Base-by-base conservation (phyloP, 2,888 invertebrate species). In the Phaonia tiefii region DNA sequence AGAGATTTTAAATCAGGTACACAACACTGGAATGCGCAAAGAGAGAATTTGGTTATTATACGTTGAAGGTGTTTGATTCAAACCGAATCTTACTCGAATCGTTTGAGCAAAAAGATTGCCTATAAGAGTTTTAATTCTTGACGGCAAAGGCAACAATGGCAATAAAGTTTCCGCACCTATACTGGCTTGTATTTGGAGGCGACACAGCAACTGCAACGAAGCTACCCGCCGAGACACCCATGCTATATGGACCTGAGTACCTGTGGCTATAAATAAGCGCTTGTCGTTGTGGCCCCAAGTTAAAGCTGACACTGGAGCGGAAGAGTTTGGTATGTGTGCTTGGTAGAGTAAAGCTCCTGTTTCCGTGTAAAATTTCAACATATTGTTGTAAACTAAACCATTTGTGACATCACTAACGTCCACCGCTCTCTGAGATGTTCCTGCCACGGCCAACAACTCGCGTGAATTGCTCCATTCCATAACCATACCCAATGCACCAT, bases 231-330 rank as follows among this genome's bases (percentile, higher is more conserved):
- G 92, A 86, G 96, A 97, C 71, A 99, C 96, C 94, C 98, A 97
- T 54, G 98, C 98, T 82, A 98, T 97, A 91, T 98, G 97, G 86
- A 97, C 94, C 87, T 95, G 95, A 60, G 96, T 96, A 13, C 99
- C 99, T 2, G 96, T 96, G 3, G 97, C 97, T 80, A 99, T 94
- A 91, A 99, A 99, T 84, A 99, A 92, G 31, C 99, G 93, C 85
- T 97, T 96, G 89, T 99, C 99, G 89, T 98, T 98, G 92, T 99
- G 99, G 31, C 98, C 99, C 99, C 99, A 99, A 8, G 99, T 99
- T 87, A 99, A 92, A 1, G 98, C 98, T 66, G 97, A 96, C 71
- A 99, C 96, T 4, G 95, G 94, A 84, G 95, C 87, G 86, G 94
- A 94, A 58, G 93, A 94, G 86, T 93, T 95, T 11, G 97, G 97